Conservation (phyloP, 2,113 vertebrate genomes). For the Sigmodon hispidus region DNA sequence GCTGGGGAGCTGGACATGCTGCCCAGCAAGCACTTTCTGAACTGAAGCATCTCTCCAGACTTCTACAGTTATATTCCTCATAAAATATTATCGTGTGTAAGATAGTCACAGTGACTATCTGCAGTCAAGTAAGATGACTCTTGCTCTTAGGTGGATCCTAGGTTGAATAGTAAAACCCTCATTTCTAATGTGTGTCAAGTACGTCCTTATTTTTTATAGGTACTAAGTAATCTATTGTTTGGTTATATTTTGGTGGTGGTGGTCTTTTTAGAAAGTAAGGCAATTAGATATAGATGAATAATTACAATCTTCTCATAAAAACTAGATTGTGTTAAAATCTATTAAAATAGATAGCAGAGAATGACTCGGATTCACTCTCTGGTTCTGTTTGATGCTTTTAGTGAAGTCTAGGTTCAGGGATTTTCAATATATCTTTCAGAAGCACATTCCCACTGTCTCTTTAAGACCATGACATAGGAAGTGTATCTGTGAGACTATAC, state of each 20-base stretch:
- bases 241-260: neutral
- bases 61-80: neutral
- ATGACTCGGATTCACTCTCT: neutral
- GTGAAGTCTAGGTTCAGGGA: neutral
- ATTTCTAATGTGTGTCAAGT: neutral
- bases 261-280: constrained; percentile 19
- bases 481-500: constrained; percentile 21
- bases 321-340: constrained; percentile 33
- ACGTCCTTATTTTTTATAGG: constrained; percentile 29
- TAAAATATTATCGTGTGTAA: neutral
- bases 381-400: neutral
- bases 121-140: neutral
- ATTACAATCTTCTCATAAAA: constrained; percentile 4
- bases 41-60: neutral
- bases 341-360: constrained; percentile 10
- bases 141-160: neutral
- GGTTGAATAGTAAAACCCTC: neutral
- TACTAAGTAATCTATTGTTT: neutral
- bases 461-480: constrained; percentile 38
- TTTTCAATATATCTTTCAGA: constrained; percentile 47
- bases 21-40: neutral
- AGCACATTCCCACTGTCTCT: constrained; percentile 23
- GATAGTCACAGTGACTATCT: neutral
- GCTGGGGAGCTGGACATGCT: neutral
- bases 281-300: neutral